Conservation (phyloP, 2,797 vertebrate species). For the Amphiprion clarkii region DNA sequence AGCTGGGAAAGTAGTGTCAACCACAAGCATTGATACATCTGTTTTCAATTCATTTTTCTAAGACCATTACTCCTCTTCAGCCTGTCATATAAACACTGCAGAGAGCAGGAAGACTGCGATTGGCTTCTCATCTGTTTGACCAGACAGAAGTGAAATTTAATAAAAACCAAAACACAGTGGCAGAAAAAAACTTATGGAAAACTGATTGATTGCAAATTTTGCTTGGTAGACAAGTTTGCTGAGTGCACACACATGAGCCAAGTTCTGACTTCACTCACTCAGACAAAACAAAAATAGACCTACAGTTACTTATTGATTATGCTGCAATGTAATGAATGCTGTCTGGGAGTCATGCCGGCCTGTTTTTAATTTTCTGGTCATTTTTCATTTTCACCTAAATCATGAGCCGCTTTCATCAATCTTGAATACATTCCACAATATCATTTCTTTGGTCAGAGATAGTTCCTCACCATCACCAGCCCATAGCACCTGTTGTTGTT, state of each 20-base stretch:
- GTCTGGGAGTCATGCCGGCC: not conserved
- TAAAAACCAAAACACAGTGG: constrained; percentile 15
- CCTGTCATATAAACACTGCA: constrained; percentile 10
- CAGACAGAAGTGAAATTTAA: not conserved
- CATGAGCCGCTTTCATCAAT: not conserved
- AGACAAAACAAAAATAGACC: not conserved
- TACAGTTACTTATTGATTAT: not conserved
- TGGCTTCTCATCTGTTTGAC: constrained; percentile 1
- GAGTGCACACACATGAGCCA: not conserved
- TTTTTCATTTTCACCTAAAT: not conserved
- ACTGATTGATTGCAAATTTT: constrained; percentile 4
- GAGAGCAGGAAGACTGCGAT: not conserved
- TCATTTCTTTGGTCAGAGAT: not conserved
- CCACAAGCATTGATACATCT: not conserved
- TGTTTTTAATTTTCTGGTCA: not conserved
- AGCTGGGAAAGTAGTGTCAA: too few relatives aligned
- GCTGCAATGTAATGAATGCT: not conserved
- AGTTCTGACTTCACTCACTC: not conserved
- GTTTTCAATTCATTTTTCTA: not conserved
- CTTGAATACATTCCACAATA: not conserved
- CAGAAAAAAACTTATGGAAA: constrained; percentile 6
- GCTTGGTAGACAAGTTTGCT: not conserved
- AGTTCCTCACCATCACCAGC: not conserved
- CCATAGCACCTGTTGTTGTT: too few relatives aligned
- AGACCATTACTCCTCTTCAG: constrained; percentile 1